A percentile compares a stretch with the other conserved stretches of the same genome.
These are phyloP conservation scores for Epizoanthus stellaris DNA, from an alignment of 92 coral and sea anemone species.

Conservation along the genomic window DNA sequence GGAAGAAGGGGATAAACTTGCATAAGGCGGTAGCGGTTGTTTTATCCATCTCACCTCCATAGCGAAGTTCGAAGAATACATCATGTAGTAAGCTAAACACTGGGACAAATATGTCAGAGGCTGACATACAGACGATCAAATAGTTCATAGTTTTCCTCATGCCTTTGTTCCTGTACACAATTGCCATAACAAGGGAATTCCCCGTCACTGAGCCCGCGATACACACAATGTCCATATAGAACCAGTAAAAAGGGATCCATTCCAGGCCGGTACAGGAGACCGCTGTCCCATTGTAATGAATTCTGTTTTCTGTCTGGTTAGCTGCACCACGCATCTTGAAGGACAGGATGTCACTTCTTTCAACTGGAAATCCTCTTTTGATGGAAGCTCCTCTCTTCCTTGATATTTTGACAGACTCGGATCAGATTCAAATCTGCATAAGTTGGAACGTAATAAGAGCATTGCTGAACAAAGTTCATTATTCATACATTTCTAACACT, in stretches of 20 bases:
- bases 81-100: not conserved
- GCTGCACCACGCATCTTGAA: slow-evolving; percentile 3
- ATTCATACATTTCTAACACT: too few relatives aligned
- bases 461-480: too few relatives aligned
- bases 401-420: too few relatives aligned
- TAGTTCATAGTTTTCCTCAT: slow-evolving; percentile 39
- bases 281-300: not conserved
- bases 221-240: slow-evolving; percentile 17
- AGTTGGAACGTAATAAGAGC: too few relatives aligned
- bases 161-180: slow-evolving; percentile 33
- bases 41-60: not conserved
- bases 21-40: slow-evolving; percentile 1
- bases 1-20: slow-evolving; percentile 12
- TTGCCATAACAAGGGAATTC: slow-evolving; percentile 16
- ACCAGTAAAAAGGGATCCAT: slow-evolving; percentile 22
- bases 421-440: too few relatives aligned
- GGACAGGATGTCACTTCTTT: not conserved
- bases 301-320: not conserved
- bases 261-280: not conserved
- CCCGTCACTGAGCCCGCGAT: slow-evolving; percentile 25
- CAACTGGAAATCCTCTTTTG: too few relatives aligned
- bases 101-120: slow-evolving; percentile 36
- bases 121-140: slow-evolving; percentile 35
- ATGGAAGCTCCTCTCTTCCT: too few relatives aligned
- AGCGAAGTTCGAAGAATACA: not conserved